phyloP scores from a whole-genome alignment of 2,888 invertebrate genomes.

The Onchidella celtica region DNA sequence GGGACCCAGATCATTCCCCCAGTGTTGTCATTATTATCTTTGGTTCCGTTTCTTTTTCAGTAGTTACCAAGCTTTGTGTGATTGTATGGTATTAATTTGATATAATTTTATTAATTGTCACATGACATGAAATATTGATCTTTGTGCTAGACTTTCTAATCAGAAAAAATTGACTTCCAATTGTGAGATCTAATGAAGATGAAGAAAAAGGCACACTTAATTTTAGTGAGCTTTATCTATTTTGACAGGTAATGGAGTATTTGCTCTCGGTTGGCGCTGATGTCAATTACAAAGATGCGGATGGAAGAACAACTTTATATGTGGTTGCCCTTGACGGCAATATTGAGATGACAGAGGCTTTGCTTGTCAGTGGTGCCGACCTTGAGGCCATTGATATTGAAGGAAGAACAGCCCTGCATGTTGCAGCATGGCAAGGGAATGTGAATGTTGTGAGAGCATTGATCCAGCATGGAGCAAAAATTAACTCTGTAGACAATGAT shows the following conservation, averaged over 20 bases:
- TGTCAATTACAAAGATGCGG: constrained; percentile 93
- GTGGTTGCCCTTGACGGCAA: constrained; percentile 86
- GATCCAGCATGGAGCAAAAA: constrained; percentile 90
- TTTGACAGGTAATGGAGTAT: constrained; percentile 80
- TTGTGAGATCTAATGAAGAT: no score
- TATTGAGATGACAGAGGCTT: constrained; percentile 73
- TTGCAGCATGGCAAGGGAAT: constrained; percentile 93
- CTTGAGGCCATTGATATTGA: constrained; percentile 94
- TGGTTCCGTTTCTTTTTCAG: no score
- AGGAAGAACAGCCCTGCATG: constrained; percentile 90
- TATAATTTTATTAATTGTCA: no score
- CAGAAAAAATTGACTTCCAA: no score
- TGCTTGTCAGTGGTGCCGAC: constrained; percentile 86
- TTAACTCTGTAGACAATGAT: constrained; percentile 84
- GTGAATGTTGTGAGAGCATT: constrained; percentile 32
- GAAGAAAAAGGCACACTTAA: no score
- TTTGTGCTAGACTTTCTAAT: no score
- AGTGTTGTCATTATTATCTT: no score
- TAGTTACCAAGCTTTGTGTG: no score
- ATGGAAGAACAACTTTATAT: constrained; percentile 94
- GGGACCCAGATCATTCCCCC: no score
- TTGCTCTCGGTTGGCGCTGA: constrained; percentile 83
- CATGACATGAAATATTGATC: no score
- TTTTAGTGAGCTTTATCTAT: no score
- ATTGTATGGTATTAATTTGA: no score